Base-by-base conservation (phyloP, 2,113 vertebrate genomes). In the Proteles cristata region DNA sequence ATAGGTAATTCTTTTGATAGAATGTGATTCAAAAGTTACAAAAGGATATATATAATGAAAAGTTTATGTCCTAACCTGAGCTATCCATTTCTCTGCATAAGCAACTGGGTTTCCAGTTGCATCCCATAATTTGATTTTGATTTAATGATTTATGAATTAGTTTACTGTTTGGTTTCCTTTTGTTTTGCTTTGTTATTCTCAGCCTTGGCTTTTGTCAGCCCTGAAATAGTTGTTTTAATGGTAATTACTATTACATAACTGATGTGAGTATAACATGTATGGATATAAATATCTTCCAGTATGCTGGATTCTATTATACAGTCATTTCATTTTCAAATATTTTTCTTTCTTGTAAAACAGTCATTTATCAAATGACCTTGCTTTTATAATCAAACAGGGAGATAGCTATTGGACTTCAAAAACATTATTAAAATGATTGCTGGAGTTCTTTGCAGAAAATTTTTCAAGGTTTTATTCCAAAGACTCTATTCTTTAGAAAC, bases 401-500 rank as follows among this genome's bases (percentile, higher is more conserved):
- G 14, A 81, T 50, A 81, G n/a, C 80, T 71, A 45, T 80, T 95
- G 33, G 39, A 92, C 85, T 95, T 86, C 43, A 80, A 96, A 50
- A 73, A 86, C 53, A 55, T 90, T 86, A 65, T 93, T 76, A 61
- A 33, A 63, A 71, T 89, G 48, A 88, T 87, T 96, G 17, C 53
- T 83, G 31, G 88, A 87, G 25, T 68, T 93, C 73, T 86, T 94
- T 93, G 33, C 53, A 95, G 85, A 90, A 94, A 91, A 58, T 0
- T 79, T 82, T 73, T 84, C 73, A 92, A 95, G n/a, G 21, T 91
- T 87, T 96, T 80, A 86, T 82, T 90, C 39, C 17, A 94, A 96
- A 77, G 25, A 61, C 11, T 65, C 6, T 65, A 31, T 93, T 80
- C 11, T 61, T 94, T 82, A 92, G 45, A 94, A 97, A 91, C 10